Base-by-base conservation (phyloP, 23 tunicate species). In the Diplosoma virens region DNA sequence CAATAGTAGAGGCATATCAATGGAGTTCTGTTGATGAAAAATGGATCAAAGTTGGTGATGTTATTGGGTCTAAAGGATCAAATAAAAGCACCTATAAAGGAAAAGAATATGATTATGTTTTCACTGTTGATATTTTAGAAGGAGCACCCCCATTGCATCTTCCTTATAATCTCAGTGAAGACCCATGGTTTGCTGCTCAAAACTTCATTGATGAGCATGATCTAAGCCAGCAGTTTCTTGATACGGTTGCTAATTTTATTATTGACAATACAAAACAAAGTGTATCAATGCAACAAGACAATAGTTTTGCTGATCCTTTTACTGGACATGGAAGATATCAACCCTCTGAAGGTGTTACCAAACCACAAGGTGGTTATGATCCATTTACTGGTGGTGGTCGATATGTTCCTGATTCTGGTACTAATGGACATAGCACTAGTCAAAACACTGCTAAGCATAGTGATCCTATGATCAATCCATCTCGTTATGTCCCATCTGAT, bases 161-260 rank as follows among this genome's bases (percentile, higher is more conserved):
- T 34, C 94, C 98, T 56, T 81, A 76, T 37, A 84, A 93, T 63
- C 41, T 93, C 6, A 61, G 56, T 37, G 93, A 93, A 46, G 98
- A 93, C 56, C 86, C 94, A 0, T 93, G 94, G 94, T 50, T 78
- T n/a, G 94, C 98, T 45, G 98, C 98, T 32, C 92, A 86, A 37
- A 81, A 77, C 36, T 93, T 93, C 52, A 86, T 93, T 30, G 88
- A 91, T 50, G 86, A 84, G 31, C 67, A 91, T 33, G 86, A 84
- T 52, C 48, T 91, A 45, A 70, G 83, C 46, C 83, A 84, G 47
- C 58, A 71, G 29, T 85, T 79, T 60, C 52, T 91, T 0, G 97
- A 91, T 18, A 54, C 85, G 23, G 76, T 91, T 16, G 92, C 94
- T 47, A 81, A 63, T 63, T 91, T 91, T 59, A 91, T 91, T 45